phyloP scores from a whole-genome alignment of 2,888 invertebrate genomes.

The Sipunculus nudus region DNA sequence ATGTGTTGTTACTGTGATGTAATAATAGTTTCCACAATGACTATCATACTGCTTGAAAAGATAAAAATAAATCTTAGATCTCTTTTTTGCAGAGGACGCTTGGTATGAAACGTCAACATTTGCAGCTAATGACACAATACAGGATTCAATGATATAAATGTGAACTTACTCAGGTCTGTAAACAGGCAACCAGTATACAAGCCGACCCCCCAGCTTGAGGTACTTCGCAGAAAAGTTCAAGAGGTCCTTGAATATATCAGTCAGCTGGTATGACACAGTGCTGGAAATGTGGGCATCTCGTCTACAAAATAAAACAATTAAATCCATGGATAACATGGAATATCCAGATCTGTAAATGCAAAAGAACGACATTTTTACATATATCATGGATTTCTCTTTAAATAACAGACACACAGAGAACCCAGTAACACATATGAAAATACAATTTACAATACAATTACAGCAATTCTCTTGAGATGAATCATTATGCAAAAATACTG shows the following conservation, averaged over 20 bases:
- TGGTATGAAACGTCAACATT: no score
- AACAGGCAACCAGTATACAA: conserved; percentile 96
- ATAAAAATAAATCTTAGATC: no score
- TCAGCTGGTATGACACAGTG: conserved; percentile 83
- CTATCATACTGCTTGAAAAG: no score
- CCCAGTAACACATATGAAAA: neutral
- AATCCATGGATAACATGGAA: neutral
- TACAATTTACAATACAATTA: neutral
- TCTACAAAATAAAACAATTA: conserved; percentile 41
- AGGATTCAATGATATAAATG: no score
- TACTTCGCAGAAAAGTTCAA: conserved; percentile 83
- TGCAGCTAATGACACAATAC: no score
- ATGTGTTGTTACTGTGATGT: no score
- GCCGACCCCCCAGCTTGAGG: conserved; percentile 78
- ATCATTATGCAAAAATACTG: no score
- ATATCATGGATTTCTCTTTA: neutral
- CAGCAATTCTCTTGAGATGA: neutral
- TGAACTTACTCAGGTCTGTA: conserved; percentile 69
- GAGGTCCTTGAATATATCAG: conserved; percentile 85
- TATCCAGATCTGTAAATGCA: neutral
- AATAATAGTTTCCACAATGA: no score
- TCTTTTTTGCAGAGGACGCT: no score
- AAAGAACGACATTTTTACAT: neutral
- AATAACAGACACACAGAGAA: neutral
- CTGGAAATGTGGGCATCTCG: conserved; percentile 65